Percentiles rank a stretch among this genome's conserved stretches.
Conservation (phyloP, 2,113 vertebrate genomes). For the Thalassarche chlororhynchos region DNA sequence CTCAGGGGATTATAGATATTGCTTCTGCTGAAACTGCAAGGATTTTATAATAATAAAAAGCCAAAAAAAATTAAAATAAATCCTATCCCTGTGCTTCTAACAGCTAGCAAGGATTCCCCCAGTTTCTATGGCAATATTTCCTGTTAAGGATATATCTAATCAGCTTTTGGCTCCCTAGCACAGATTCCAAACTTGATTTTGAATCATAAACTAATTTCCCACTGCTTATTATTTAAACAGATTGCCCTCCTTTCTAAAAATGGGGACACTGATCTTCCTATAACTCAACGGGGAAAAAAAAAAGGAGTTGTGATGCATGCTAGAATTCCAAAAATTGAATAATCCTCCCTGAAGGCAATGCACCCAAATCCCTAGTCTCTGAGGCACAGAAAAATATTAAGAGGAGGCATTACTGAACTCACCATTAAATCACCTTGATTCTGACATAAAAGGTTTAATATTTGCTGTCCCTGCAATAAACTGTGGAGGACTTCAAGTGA, state of each 20-base stretch:
- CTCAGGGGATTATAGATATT: slow-evolving; percentile 58
- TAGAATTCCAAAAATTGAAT: not conserved
- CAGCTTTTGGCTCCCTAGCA: slow-evolving; percentile 28
- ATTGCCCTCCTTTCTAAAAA: slow-evolving; percentile 46
- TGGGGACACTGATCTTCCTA: not conserved
- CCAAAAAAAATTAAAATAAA: not conserved
- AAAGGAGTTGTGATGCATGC: not conserved
- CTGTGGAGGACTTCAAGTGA: not conserved
- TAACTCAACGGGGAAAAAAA: not conserved
- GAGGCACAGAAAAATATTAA: not conserved
- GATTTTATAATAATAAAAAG: slow-evolving; percentile 60
- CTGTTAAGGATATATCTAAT: slow-evolving; percentile 26
- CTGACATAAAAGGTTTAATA: not conserved
- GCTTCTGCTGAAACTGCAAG: not conserved
- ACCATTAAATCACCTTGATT: not conserved
- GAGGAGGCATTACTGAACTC: not conserved
- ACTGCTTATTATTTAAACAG: slow-evolving; percentile 41
- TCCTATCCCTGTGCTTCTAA: not conserved
- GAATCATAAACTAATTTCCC: slow-evolving; percentile 51
- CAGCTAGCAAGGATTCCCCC: slow-evolving; percentile 27
- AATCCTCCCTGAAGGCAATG: not conserved
- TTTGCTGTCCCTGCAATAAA: not conserved
- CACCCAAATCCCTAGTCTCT: not conserved
- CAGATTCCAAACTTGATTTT: slow-evolving; percentile 33
- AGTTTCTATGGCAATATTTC: slow-evolving; percentile 64